Evolutionary conservation across 2,113 vertebrate genomes (phyloP), one percentile per base, ranked within the genome.

Genomic region (Dasyprocta punctata): DNA sequence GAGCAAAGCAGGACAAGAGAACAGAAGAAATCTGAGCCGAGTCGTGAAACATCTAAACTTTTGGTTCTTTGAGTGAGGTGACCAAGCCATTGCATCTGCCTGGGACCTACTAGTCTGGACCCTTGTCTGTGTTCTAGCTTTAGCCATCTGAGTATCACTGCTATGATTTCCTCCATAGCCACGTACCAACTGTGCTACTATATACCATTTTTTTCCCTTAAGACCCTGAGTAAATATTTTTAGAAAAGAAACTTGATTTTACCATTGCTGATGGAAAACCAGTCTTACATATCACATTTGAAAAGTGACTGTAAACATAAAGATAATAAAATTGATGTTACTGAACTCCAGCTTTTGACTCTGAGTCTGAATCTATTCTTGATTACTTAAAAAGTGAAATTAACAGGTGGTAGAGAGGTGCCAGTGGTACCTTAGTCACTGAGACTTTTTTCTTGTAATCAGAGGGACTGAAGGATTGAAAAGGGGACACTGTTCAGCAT

Each of bases 351-450:
- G 38, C 52, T 69, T 94, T 92, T 84, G 65, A 36, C 44, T 92
- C 17, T 5, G 73, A 90, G n/a, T 87, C 71, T 58, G 58, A 95
- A 58, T 44, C 47, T 58, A 26, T 54, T 89, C 52, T 17, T 22
- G 4, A 52, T 28, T 94, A 28, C 47, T 75, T 93, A 49, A 87
- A 82, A 92, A 52, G 38, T 63, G 73, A 90, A 49, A 94, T 92
- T 49, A 67, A 67, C 47, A n/a, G 61, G n/a, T 56, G 41, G 7
- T 54, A 26, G 47, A 83, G 58, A 92, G 56, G 13, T 77, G 38
- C 30, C 65, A 20, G 49, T 14, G 49, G 33, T 5, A 28, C 0
- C 14, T 26, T 2, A 10, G 54, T n/a, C 47, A 33, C 8, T 30
- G 38, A 61, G 84, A 58, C 30, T 86, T 78, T 52, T 49, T 90